Conservation (phyloP, 1,140 invertebrate species). For the Apis florea region DNA sequence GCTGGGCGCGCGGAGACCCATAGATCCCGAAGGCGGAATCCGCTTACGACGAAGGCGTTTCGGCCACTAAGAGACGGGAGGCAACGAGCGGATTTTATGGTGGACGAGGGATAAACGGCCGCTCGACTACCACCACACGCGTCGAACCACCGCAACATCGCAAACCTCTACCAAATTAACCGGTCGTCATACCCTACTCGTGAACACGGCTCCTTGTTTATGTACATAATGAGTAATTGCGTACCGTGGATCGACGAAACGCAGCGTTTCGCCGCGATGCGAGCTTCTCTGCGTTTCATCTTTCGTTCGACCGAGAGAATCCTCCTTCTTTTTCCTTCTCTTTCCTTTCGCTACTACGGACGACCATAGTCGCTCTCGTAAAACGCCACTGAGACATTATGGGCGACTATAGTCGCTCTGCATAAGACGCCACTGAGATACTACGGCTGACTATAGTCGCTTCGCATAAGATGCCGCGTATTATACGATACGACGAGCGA, state of each 20-base stretch:
- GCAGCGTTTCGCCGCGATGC: neutral
- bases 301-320: neutral
- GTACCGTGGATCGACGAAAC: slow-evolving; percentile 7
- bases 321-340: too few relatives aligned
- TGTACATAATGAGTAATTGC: slow-evolving; percentile 58
- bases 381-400: too few relatives aligned
- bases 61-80: neutral
- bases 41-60: neutral
- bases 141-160: slow-evolving; percentile 8
- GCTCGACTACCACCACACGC: neutral
- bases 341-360: too few relatives aligned
- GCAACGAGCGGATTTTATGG: slow-evolving; percentile 4
- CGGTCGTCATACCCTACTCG: slow-evolving; percentile 39
- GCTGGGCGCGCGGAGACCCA: neutral
- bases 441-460: too few relatives aligned
- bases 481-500: too few relatives aligned
- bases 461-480: too few relatives aligned
- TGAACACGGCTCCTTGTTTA: slow-evolving; percentile 55
- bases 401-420: too few relatives aligned
- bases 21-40: neutral
- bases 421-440: too few relatives aligned
- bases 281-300: neutral
- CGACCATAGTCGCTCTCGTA: too few relatives aligned
- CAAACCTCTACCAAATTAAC: slow-evolving; percentile 55
- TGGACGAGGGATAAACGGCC: neutral